Conservation (phyloP, 2,888 invertebrate genomes). For the Alloplasta piceator region DNA sequence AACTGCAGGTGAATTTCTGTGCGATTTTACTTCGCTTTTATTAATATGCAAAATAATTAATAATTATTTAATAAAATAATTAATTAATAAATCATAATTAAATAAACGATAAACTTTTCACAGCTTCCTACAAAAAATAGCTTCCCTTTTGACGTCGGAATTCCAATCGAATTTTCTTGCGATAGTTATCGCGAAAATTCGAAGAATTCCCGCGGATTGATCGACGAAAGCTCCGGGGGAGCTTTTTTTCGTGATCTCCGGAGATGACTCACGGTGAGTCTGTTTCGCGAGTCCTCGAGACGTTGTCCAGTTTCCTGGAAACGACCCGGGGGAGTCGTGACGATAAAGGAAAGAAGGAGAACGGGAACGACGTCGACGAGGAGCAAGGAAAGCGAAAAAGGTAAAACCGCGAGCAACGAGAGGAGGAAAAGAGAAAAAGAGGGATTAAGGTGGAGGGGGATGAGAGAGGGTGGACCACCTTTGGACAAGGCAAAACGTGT, state of each 20-base stretch:
- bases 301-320: conserved; percentile 69
- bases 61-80: no score
- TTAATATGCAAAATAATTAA: no score
- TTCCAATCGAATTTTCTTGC: no score
- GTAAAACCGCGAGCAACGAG: conserved; percentile 46
- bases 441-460: conserved; percentile 49
- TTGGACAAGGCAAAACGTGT: conserved; percentile 75
- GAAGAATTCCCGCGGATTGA: no score
- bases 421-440: conserved; percentile 37
- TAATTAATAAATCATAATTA: no score
- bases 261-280: conserved; percentile 52
- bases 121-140: no score
- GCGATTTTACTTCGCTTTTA: no score
- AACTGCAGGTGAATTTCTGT: no score
- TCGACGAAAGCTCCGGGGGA: neutral
- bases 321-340: conserved; percentile 67
- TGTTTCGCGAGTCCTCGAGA: conserved; percentile 55
- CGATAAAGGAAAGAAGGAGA: conserved; percentile 64
- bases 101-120: no score
- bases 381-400: conserved; percentile 39
- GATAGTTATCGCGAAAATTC: no score
- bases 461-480: conserved; percentile 61
- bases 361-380: conserved; percentile 29
- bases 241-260: conserved; percentile 24
- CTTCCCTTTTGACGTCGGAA: no score